phyloP scores from a whole-genome alignment of 2,797 vertebrate genomes.

The Varecia variegata region DNA sequence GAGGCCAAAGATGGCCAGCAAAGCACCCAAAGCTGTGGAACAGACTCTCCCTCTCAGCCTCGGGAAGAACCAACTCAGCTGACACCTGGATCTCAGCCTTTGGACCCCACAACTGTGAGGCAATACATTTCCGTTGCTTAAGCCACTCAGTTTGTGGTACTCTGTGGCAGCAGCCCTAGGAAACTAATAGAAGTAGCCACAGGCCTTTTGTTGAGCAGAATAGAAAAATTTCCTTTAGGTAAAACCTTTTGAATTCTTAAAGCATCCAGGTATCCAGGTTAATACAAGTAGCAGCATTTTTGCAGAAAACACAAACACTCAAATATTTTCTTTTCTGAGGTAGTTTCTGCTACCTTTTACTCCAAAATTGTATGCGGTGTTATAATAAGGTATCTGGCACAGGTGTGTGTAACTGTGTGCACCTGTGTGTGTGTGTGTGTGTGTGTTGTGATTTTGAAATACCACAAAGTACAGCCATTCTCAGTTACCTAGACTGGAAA shows the following conservation, averaged over 20 bases:
- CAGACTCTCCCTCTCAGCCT: accelerated
- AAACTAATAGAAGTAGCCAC: neutral
- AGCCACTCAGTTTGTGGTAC: accelerated
- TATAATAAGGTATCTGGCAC: neutral
- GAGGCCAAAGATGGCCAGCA: accelerated
- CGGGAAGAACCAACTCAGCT: accelerated
- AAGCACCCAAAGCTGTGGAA: accelerated
- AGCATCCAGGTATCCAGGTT: neutral
- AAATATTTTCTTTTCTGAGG: neutral
- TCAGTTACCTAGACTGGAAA: neutral
- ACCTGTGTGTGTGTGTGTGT: neutral
- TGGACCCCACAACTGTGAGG: neutral
- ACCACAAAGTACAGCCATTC: neutral
- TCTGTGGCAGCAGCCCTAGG: no score
- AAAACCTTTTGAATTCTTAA: neutral
- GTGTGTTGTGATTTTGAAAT: neutral
- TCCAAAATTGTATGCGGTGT: accelerated
- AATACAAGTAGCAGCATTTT: neutral
- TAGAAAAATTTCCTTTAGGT: neutral
- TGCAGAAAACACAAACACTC: neutral
- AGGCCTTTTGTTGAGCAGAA: no score
- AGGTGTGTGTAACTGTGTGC: neutral
- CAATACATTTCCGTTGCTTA: accelerated
- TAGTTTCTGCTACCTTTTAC: neutral
- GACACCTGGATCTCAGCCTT: neutral